Conservation (phyloP, 2,113 vertebrate species). For the Corynorhinus townsendii region DNA sequence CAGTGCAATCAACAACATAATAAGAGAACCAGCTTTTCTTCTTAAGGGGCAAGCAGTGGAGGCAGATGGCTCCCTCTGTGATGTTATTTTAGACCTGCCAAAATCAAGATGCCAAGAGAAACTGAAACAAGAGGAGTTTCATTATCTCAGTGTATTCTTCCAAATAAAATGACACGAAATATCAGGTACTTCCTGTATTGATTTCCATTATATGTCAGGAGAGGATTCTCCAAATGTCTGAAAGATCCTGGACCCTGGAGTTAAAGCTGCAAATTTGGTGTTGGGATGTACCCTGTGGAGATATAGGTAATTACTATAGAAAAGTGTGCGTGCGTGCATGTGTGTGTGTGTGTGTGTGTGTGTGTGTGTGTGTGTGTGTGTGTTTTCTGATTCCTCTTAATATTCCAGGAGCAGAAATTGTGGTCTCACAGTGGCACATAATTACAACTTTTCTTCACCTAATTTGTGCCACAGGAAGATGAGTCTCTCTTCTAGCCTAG, state of each 20-base stretch:
- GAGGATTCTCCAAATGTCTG: not conserved
- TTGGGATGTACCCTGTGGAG: not conserved
- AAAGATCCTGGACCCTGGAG: not conserved
- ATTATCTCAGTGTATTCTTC: not conserved
- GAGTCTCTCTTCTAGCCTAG: not conserved
- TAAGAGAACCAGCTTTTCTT: not conserved
- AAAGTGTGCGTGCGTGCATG: not conserved
- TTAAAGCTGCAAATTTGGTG: not conserved
- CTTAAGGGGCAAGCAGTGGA: not conserved
- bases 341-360: not conserved
- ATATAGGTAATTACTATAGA: not conserved
- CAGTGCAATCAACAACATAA: not conserved
- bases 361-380: not conserved
- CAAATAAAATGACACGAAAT: conserved; percentile 19
- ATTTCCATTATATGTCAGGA: not conserved
- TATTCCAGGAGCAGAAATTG: not conserved
- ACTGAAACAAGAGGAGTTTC: not conserved
- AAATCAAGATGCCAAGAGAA: conserved; percentile 18
- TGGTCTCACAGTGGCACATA: not conserved
- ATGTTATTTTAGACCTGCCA: conserved; percentile 1
- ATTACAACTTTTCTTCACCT: not conserved
- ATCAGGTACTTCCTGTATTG: not conserved
- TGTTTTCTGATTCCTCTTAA: not conserved
- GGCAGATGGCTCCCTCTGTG: not conserved
- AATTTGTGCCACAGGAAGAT: not conserved